Evolutionary conservation across 2,888 invertebrate species (phyloP).

Genomic region (Caenorhabditis imperialis): DNA sequence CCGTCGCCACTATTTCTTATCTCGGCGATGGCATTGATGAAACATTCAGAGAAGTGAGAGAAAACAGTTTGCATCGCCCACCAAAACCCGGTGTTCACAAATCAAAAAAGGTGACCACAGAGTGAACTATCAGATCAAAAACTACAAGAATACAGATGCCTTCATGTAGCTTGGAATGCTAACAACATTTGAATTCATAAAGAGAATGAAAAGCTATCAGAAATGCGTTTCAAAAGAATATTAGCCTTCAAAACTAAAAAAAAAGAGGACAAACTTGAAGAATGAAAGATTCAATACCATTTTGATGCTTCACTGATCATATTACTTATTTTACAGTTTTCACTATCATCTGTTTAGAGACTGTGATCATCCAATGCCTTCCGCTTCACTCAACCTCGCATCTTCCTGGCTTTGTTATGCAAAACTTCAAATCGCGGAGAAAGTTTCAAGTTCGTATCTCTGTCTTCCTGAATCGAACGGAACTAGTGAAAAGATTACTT

Average conservation of each 20-base stretch:
- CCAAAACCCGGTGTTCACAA: not conserved
- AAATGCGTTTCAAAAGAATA: no score
- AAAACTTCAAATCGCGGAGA: constrained; percentile 16
- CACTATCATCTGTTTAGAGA: constrained; percentile 20
- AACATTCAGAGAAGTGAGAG: constrained; percentile 23
- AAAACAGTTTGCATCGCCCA: not conserved
- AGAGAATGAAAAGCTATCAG: no score
- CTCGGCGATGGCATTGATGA: constrained; percentile 38
- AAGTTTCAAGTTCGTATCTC: constrained; percentile 41
- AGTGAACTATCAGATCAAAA: no score
- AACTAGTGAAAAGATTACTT: constrained; percentile 40
- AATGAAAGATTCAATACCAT: no score
- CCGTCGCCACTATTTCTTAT: constrained; percentile 27
- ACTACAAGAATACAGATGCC: no score
- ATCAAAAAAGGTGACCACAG: constrained; percentile 19
- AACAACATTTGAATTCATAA: no score
- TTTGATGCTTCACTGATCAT: no score
- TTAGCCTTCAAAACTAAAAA: no score
- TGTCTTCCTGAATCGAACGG: constrained; percentile 23
- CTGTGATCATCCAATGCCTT: constrained; percentile 20
- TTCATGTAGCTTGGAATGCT: no score
- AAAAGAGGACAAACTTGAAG: no score
- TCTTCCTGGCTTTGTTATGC: constrained; percentile 10
- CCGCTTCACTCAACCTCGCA: constrained; percentile 39
- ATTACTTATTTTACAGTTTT: no score